A percentile compares a stretch with the other conserved stretches of the same genome.
Evolutionary conservation across 1,140 invertebrate species (phyloP).

Genomic region (Mesaphorura yosii): DNA sequence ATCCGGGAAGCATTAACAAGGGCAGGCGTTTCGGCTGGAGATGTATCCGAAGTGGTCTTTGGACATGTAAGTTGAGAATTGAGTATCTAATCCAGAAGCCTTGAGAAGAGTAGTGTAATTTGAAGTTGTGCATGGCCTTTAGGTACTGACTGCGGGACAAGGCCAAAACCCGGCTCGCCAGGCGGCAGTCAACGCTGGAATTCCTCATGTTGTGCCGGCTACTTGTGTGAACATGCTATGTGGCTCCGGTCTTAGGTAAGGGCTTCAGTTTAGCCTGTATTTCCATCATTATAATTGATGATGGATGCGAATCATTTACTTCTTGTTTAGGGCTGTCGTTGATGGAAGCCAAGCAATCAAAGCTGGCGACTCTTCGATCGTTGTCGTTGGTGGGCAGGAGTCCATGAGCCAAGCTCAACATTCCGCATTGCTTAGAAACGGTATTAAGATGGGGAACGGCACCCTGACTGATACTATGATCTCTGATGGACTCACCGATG

Average conservation of each 20-base stretch:
- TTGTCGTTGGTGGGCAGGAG: slow-evolving; percentile 75
- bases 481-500: slow-evolving; percentile 66
- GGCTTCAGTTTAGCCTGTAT: slow-evolving; percentile 14
- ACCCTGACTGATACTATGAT: slow-evolving; percentile 58
- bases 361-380: slow-evolving; percentile 53
- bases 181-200: slow-evolving; percentile 61
- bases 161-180: slow-evolving; percentile 80
- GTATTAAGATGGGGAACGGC: slow-evolving; percentile 56
- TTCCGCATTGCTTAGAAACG: slow-evolving; percentile 50
- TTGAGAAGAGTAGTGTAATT: no score
- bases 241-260: slow-evolving; percentile 69
- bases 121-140: slow-evolving; percentile 3
- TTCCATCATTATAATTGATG: background rate
- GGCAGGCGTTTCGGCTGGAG: slow-evolving; percentile 46
- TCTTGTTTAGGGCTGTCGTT: slow-evolving; percentile 48
- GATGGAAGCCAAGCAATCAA: slow-evolving; percentile 58
- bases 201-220: slow-evolving; percentile 59
- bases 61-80: slow-evolving; percentile 66
- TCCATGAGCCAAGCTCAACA: slow-evolving; percentile 73
- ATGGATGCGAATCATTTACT: no score
- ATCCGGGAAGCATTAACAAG: slow-evolving; percentile 58
- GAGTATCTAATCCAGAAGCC: no score
- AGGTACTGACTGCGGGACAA: slow-evolving; percentile 57
- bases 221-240: slow-evolving; percentile 73
- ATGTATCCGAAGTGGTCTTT: slow-evolving; percentile 73